Percentiles rank a stretch among this genome's conserved stretches.
Evolutionary conservation across 2,113 vertebrate genomes (phyloP).

Genomic region (Mastomys natalensis): DNA sequence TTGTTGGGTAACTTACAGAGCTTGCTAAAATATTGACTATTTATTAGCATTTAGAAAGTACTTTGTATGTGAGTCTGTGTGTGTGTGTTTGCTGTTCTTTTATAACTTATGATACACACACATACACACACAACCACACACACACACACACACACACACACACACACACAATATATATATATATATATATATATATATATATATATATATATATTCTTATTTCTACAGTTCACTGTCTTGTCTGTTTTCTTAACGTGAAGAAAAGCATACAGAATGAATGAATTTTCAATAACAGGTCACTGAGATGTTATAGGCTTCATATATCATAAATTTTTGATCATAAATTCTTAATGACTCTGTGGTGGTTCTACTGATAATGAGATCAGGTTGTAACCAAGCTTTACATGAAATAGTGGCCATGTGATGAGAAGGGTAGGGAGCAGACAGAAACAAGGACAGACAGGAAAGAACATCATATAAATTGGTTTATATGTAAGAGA

Average conservation of each 20-base stretch:
- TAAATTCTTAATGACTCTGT: background rate
- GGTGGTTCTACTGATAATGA: background rate
- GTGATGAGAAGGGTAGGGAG: background rate
- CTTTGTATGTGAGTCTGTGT: background rate
- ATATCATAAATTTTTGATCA: too few species aligned
- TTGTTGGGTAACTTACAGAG: background rate
- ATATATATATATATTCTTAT: background rate
- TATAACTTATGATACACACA: too few species aligned
- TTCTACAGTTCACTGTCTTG: background rate
- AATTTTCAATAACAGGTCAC: background rate
- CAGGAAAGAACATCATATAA: background rate
- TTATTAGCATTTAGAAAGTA: background rate
- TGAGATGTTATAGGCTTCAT: background rate
- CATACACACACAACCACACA: too few species aligned
- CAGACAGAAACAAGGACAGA: background rate
- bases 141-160: too few species aligned
- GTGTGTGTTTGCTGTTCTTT: too few species aligned
- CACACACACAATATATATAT: too few species aligned
- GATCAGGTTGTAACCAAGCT: background rate
- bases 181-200: background rate
- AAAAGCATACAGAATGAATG: background rate
- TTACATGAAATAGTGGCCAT: background rate
- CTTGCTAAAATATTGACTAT: background rate
- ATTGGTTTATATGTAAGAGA: too few species aligned
- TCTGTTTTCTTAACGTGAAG: background rate